A percentile compares a stretch with the other conserved stretches of the same genome.
These are phyloP conservation scores for Takifugu ocellatus DNA, from an alignment of 2,797 vertebrate species.

Conservation along the genomic window DNA sequence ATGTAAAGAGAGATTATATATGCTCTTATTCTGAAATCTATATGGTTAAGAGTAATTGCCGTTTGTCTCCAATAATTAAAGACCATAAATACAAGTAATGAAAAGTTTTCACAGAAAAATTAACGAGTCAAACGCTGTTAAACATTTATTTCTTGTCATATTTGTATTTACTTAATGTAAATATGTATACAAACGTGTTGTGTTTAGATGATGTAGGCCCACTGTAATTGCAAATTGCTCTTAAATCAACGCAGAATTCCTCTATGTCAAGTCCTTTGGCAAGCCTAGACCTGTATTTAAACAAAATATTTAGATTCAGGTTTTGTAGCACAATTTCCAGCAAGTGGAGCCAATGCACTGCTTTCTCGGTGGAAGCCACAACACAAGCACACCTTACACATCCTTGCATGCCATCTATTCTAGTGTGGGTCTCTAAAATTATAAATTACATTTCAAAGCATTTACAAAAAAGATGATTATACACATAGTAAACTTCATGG, in stretches of 20 bases:
- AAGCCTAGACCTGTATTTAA: no score
- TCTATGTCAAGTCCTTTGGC: no score
- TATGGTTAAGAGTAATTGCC: background rate
- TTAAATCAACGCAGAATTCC: no score
- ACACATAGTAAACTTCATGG: slow-evolving; percentile 51
- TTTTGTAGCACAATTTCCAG: slow-evolving; percentile 7
- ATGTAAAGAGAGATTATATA: background rate
- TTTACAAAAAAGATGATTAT: slow-evolving; percentile 25
- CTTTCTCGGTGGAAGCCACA: background rate
- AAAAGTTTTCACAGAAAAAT: background rate
- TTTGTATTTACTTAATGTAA: no score
- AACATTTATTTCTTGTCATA: background rate
- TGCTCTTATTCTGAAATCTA: background rate
- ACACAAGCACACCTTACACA: background rate
- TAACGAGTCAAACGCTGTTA: background rate
- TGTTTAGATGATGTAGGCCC: no score
- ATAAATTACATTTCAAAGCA: slow-evolving; percentile 10
- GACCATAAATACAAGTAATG: background rate
- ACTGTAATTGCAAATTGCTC: no score
- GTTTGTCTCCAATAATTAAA: background rate
- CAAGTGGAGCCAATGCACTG: slow-evolving; percentile 19
- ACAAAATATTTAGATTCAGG: background rate
- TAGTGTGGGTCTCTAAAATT: no score
- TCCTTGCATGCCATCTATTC: no score
- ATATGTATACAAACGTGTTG: no score